Evolutionary conservation across 92 coral and sea anemone species (phyloP), one percentile per base, ranked within the genome.

Genomic region (Palythoa grandiflora): DNA sequence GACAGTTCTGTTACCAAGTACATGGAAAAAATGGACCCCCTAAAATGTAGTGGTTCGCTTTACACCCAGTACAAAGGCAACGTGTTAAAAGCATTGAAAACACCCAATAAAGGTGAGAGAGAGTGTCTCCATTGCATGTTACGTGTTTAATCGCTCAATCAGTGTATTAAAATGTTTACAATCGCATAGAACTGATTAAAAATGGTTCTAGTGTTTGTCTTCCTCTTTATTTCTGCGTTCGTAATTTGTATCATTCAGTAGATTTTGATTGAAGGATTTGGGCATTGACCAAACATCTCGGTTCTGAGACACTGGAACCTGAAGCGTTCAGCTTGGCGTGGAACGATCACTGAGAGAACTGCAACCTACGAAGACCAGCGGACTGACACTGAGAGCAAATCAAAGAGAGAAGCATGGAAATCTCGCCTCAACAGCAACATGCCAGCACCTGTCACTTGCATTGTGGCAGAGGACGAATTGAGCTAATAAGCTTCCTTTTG

Each of bases 1-100:
- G 88, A 88, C 88, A 63, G 68, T 19, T 80, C 89, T 51, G 88
- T 88, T 50, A 73, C 10, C 38, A 87, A 14, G 35, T 88, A 68
- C 88, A 68, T 88, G 55, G 52, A 81, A 5, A 74, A 37, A 70
- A 55, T 68, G 88, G 80, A 38, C 50, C 91, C 91, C 11, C 71
- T 88, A 11, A 39, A 52, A 14, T 88, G 91, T 52, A 71, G 28
- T 53, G 88, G 88, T 8, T 37, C 54, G 59, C 55, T 60, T 63
- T 88, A 52, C 44, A 88, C 91, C 5, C 40, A 70, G 6, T 88
- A 72, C 88, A 88, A 51, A 35, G 88, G 88, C 50, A 73, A 73
- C 55, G 63, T 73, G 75, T 48, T 88, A 55, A 88, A 44, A 79
- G 81, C 77, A 1, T 15, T 83, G 60, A 81, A 81, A 61, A 60